Evolutionary conservation across 23 tunicate genomes (phyloP), one percentile per base, ranked within the genome.

Genomic region (Ascidia mentula): DNA sequence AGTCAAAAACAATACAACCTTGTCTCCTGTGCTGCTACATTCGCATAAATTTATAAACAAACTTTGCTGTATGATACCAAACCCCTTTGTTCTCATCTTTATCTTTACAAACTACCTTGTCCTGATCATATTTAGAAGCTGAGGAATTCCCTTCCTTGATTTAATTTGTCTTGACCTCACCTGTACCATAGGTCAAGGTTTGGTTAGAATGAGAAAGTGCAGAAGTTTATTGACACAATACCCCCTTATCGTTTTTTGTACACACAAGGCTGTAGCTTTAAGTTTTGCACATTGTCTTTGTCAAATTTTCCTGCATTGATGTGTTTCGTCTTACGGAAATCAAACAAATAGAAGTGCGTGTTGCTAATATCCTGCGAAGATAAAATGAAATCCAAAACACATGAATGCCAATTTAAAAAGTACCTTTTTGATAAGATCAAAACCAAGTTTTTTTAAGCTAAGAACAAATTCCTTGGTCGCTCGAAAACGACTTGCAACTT

Each of bases 401-500:
- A 13, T 32, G 38, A 28, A 0, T 20, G 36, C 31, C 0, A 3
- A 53, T 28, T 5, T 20, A 9, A 6, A 15, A 73, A 70, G 0
- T 75, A 88, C 92, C 80, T 80, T 60, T 40, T 85, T 84, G 2
- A 83, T 36, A 69, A 87, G 36, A 20, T 69, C 37, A 72, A 92
- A 92, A 31, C 97, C 97, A 36, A 82, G 38, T 40, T 80, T 83
- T 75, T 87, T 87, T 89, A 92, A 73, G 40, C 40, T 69, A 26
- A 40, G 65, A 33, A 86, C 42, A 46, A 92, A 92, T 40, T 28
- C 42, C 31, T 73, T 76, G 15, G 75, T 35, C n/a, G 81, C 74
- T 45, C 40, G 40, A 65, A 92, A 92, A 1, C 97, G 82, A 70
- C 97, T 92, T 12, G 87, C 97, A 5, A 92, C 91, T 70, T 92